phyloP scores from a whole-genome alignment of 1,140 invertebrate genomes.

The Penaeus vannamei region DNA sequence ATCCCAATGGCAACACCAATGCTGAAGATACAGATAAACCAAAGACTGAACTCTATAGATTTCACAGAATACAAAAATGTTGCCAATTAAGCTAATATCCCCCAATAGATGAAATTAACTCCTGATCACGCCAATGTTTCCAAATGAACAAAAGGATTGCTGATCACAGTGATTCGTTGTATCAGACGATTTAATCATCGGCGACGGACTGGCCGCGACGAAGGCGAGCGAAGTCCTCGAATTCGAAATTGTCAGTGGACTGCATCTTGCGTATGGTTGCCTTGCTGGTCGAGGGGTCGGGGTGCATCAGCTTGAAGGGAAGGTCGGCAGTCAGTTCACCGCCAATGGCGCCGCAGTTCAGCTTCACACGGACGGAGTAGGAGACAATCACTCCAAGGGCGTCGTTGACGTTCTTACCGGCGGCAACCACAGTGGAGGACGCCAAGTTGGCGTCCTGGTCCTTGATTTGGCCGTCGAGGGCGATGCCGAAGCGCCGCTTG shows the following conservation, averaged over 20 bases:
- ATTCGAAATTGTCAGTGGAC: slow-evolving; percentile 79
- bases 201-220: slow-evolving; percentile 72
- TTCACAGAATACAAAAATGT: too few species aligned
- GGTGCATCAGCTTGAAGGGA: slow-evolving; percentile 90
- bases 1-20: too few species aligned
- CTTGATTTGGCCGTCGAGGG: slow-evolving; percentile 87
- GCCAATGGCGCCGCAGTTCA: slow-evolving; percentile 90
- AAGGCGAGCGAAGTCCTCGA: slow-evolving; percentile 90
- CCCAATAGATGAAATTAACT: too few species aligned
- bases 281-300: slow-evolving; percentile 69
- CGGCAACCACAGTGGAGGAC: slow-evolving; percentile 87
- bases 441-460: slow-evolving; percentile 93
- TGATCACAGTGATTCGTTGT: too few species aligned
- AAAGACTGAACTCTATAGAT: too few species aligned
- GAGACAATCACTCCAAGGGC: slow-evolving; percentile 93
- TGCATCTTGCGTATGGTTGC: slow-evolving; percentile 82
- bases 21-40: too few species aligned
- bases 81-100: too few species aligned
- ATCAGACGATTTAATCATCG: slow-evolving; percentile 34
- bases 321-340: slow-evolving; percentile 91
- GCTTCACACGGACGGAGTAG: slow-evolving; percentile 88
- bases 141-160: too few species aligned
- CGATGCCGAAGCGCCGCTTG: slow-evolving; percentile 85
- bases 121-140: too few species aligned
- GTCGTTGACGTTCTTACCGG: slow-evolving; percentile 85